Evolutionary conservation across 2,113 vertebrate genomes (phyloP).

Genomic region (Apteryx owenii): DNA sequence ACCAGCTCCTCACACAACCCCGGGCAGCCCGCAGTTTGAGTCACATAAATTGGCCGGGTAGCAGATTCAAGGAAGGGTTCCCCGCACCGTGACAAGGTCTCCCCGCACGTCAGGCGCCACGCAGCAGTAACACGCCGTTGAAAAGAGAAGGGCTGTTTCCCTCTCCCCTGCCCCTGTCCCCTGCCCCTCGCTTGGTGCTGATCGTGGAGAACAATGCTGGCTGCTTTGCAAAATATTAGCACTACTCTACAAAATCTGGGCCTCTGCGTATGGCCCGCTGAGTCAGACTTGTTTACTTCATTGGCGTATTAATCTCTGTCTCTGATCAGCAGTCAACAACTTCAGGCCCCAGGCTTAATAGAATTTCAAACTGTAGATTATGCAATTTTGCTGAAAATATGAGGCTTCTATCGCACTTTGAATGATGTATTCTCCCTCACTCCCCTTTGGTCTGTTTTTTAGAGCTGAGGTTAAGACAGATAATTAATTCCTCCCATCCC

Average conservation of each 20-base stretch:
- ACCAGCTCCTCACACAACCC: fast-evolving
- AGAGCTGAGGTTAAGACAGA: background rate
- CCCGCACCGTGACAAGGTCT: background rate
- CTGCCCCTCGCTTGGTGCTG: background rate
- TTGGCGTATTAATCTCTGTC: background rate
- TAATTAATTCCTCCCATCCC: constrained; percentile 22
- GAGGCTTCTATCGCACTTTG: background rate
- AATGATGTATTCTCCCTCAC: background rate
- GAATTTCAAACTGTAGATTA: constrained; percentile 23
- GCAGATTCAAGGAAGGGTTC: background rate
- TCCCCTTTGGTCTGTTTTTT: background rate
- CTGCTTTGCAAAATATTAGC: constrained; percentile 18
- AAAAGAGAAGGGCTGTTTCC: background rate
- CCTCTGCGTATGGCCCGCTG: background rate
- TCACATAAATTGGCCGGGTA: background rate
- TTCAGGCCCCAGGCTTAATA: constrained; percentile 25
- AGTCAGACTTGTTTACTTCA: constrained; percentile 56
- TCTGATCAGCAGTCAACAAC: background rate
- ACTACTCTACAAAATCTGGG: background rate
- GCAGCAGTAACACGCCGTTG: background rate
- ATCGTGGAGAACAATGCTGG: constrained; percentile 20
- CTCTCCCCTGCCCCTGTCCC: background rate
- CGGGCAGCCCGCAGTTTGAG: fast-evolving
- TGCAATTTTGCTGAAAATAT: constrained; percentile 12
- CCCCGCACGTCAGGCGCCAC: background rate